phyloP scores from a whole-genome alignment of 2,888 invertebrate species.

The Drosophila nigricruria region DNA sequence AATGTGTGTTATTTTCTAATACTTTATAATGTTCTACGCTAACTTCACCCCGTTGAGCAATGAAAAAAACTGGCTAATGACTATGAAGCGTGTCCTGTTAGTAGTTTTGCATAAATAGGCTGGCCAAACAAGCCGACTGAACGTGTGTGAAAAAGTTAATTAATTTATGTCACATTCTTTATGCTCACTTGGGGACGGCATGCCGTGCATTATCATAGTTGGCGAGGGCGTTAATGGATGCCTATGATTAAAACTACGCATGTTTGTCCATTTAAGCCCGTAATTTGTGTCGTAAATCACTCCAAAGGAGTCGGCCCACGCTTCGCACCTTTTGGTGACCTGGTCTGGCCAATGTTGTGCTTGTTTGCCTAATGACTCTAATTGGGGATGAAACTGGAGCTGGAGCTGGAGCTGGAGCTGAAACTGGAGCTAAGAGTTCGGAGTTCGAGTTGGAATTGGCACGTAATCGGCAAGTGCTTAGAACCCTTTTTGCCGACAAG shows the following conservation, averaged over 20 bases:
- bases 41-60: slow-evolving; percentile 34
- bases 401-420: slow-evolving; percentile 13
- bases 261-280: slow-evolving; percentile 77
- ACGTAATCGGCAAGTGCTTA: slow-evolving; percentile 58
- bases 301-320: slow-evolving; percentile 61
- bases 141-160: slow-evolving; percentile 73
- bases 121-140: slow-evolving; percentile 48
- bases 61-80: slow-evolving; percentile 8
- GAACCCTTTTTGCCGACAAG: slow-evolving; percentile 60
- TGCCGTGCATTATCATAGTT: slow-evolving; percentile 28
- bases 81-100: slow-evolving; percentile 20
- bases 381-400: slow-evolving; percentile 69
- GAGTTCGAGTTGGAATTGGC: slow-evolving; percentile 28
- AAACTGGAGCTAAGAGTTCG: background rate
- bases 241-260: slow-evolving; percentile 78
- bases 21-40: background rate
- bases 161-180: slow-evolving; percentile 76
- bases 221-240: slow-evolving; percentile 60
- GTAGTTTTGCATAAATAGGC: slow-evolving; percentile 69
- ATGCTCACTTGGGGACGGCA: slow-evolving; percentile 64
- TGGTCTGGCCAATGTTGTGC: slow-evolving; percentile 43
- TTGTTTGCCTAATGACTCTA: slow-evolving; percentile 70
- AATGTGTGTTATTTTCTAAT: background rate
- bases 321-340: slow-evolving; percentile 62
- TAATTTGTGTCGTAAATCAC: slow-evolving; percentile 79